phyloP scores from a whole-genome alignment of 2,888 invertebrate species.

The Rhagonycha fulva region DNA sequence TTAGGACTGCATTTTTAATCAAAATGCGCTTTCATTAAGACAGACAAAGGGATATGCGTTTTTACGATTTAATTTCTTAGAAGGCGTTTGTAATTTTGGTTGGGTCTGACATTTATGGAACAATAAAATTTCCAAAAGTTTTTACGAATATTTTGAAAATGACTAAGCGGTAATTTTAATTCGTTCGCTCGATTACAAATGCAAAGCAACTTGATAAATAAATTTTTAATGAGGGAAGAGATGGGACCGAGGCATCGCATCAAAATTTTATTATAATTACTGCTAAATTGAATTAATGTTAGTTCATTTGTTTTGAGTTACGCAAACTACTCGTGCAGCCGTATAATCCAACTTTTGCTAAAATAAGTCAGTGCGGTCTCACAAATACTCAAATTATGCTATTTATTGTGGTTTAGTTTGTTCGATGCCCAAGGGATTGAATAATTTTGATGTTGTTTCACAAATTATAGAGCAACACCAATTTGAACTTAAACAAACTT shows the following conservation, averaged over 20 bases:
- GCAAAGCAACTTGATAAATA: background rate
- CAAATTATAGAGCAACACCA: constrained; percentile 1
- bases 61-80: constrained; percentile 28
- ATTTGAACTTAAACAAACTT: constrained; percentile 3
- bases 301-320: background rate
- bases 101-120: constrained; percentile 24
- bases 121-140: constrained; percentile 20
- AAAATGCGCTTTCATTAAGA: constrained; percentile 34
- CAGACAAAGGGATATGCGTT: constrained; percentile 31
- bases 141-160: constrained; percentile 18
- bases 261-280: background rate
- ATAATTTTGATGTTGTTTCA: constrained; percentile 20
- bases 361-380: constrained; percentile 15
- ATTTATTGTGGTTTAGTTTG: constrained; percentile 21
- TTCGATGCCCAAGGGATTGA: constrained; percentile 14
- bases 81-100: constrained; percentile 23
- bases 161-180: constrained; percentile 1
- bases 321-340: background rate
- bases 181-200: background rate
- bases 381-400: constrained; percentile 23
- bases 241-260: background rate
- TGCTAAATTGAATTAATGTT: background rate
- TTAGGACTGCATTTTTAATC: constrained; percentile 27
- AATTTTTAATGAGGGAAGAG: background rate
- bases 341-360: constrained; percentile 5